Base-by-base conservation (phyloP, 2,888 invertebrate species). In the Apoda limacodes region DNA sequence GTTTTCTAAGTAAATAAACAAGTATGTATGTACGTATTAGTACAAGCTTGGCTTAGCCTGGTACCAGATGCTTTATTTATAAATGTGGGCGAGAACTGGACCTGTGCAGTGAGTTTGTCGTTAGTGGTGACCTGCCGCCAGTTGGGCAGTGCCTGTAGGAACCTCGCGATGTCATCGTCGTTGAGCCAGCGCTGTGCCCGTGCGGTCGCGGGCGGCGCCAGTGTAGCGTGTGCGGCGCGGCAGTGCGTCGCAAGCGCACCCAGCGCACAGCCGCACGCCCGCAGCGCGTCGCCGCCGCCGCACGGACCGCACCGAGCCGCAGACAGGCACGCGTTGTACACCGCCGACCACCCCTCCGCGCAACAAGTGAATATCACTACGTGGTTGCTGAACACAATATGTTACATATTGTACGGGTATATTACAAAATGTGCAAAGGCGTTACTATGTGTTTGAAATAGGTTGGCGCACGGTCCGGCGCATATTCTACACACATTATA, bases 81-180 rank as follows among this genome's bases (percentile, higher is more conserved):
- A n/a, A n/a, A n/a, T n/a, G n/a, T n/a, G n/a, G n/a, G n/a, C n/a
- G n/a, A n/a, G n/a, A n/a, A n/a, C n/a, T n/a, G n/a, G n/a, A n/a
- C n/a, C n/a, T n/a, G n/a, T n/a, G n/a, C n/a, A n/a, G n/a, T n/a
- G n/a, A n/a, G n/a, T n/a, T n/a, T n/a, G n/a, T n/a, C n/a, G n/a
- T n/a, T n/a, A n/a, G n/a, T n/a, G n/a, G n/a, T n/a, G n/a, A n/a
- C n/a, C n/a, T n/a, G n/a, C 10, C 45, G 40, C 63, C 72, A 76
- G 49, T 74, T 74, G 27, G 68, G 63, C 48, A 80, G 69, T 46
- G 83, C 88, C 87, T 93, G 94, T 48, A 98, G 85, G 70, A 96
- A 93, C 30, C 96, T 80, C 56, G 91, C 94, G 38, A 98, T 96
- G 59, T 98, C 97, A 51, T 95, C 95, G 67, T 98, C 97, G 46